Conservation (phyloP, 2,797 vertebrate species). For the Simalia tracyae region DNA sequence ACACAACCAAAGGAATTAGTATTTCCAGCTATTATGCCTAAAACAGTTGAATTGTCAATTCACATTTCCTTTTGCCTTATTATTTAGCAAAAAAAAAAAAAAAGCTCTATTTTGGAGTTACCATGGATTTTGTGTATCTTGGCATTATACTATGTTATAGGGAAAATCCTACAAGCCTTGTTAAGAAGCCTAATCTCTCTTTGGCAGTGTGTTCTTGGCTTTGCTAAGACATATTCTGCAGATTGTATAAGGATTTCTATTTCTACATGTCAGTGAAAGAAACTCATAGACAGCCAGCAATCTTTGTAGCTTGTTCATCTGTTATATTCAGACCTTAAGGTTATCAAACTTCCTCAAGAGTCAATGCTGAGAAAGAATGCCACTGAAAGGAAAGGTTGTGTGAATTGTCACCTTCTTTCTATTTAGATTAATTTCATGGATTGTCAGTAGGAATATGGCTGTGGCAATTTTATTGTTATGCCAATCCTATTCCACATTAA, state of each 20-base stretch:
- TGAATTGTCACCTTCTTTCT: background rate
- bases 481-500: background rate
- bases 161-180: constrained; percentile 34
- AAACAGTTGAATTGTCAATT: background rate
- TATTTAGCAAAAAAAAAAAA: constrained; percentile 27
- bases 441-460: background rate
- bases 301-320: background rate
- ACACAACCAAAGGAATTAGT: background rate
- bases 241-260: background rate
- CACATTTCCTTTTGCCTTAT: constrained; percentile 23
- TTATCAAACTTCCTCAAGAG: background rate
- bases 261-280: constrained; percentile 13
- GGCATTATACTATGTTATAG: background rate
- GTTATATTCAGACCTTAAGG: background rate
- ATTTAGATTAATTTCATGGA: background rate
- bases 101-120: constrained; percentile 38
- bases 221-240: background rate
- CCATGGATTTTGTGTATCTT: constrained; percentile 31
- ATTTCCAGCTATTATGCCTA: background rate
- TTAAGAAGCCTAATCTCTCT: constrained; percentile 30
- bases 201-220: constrained; percentile 11
- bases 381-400: background rate
- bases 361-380: background rate
- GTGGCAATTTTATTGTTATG: background rate
- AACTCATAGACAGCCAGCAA: background rate